These are phyloP conservation scores for Cossypha caffra DNA, from an alignment of 2,797 vertebrate genomes.

Conservation along the genomic window DNA sequence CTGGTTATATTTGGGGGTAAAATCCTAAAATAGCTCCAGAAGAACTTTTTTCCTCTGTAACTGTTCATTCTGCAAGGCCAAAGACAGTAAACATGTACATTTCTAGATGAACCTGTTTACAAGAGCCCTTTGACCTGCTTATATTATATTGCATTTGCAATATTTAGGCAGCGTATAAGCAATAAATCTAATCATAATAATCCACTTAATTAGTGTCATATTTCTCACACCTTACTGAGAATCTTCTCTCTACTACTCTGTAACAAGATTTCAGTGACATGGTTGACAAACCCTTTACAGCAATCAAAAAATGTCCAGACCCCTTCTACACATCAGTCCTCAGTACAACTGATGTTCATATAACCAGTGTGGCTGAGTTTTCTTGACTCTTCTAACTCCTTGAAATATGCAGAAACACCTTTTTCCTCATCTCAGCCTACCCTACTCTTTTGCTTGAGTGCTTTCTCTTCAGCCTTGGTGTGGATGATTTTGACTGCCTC, in stretches of 20 bases:
- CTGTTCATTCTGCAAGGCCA: neutral
- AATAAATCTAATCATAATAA: neutral
- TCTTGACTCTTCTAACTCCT: neutral
- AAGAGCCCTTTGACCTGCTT: neutral
- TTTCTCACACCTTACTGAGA: neutral
- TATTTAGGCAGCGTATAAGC: neutral
- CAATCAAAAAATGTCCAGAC: rapidly evolving
- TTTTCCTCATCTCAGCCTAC: neutral
- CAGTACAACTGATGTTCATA: neutral
- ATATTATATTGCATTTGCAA: neutral
- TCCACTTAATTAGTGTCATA: neutral
- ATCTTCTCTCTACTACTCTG: neutral
- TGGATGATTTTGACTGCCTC: neutral
- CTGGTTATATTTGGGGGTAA: neutral
- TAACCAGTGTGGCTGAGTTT: neutral
- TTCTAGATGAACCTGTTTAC: neutral
- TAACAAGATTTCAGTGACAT: neutral
- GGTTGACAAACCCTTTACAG: neutral
- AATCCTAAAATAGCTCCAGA: neutral
- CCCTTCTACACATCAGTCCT: neutral
- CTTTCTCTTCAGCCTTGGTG: neutral
- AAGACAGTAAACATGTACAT: neutral
- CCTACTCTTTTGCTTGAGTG: neutral
- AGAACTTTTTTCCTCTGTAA: neutral
- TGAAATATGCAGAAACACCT: neutral